A percentile compares a stretch with the other conserved stretches of the same genome.
Evolutionary conservation across 2,888 invertebrate species (phyloP).

Genomic region (Fragum fragum): DNA sequence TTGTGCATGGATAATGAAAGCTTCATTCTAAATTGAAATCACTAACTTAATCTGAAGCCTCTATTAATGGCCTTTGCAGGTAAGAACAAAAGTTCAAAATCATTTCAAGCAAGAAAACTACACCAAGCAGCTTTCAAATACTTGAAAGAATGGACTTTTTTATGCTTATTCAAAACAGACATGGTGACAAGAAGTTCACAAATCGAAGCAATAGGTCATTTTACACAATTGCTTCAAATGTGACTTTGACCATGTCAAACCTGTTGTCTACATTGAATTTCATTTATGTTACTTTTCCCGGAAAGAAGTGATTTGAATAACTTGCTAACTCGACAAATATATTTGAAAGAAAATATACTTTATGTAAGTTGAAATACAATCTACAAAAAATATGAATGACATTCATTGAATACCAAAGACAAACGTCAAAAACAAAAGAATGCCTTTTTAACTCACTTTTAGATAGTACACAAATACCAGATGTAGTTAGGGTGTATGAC

Average conservation of each 20-base stretch:
- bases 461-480: too few relatives aligned
- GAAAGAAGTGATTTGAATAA: too few relatives aligned
- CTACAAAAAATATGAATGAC: slow-evolving; percentile 4
- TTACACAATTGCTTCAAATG: too few relatives aligned
- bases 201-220: background rate
- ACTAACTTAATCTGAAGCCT: too few relatives aligned
- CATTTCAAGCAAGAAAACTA: background rate
- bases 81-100: too few relatives aligned
- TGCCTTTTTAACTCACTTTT: background rate
- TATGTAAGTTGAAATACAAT: slow-evolving; percentile 6
- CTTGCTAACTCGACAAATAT: background rate
- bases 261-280: too few relatives aligned
- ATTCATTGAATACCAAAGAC: slow-evolving; percentile 7
- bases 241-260: too few relatives aligned
- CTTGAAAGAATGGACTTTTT: background rate
- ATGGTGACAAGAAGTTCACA: background rate
- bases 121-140: background rate
- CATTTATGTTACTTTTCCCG: too few relatives aligned
- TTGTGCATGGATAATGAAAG: too few relatives aligned
- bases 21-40: too few relatives aligned
- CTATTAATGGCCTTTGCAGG: too few relatives aligned
- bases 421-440: background rate
- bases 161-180: background rate
- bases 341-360: background rate
- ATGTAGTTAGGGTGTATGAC: too few relatives aligned